Evolutionary conservation across 2,797 vertebrate species (phyloP).

Genomic region (Antennarius maculatus): DNA sequence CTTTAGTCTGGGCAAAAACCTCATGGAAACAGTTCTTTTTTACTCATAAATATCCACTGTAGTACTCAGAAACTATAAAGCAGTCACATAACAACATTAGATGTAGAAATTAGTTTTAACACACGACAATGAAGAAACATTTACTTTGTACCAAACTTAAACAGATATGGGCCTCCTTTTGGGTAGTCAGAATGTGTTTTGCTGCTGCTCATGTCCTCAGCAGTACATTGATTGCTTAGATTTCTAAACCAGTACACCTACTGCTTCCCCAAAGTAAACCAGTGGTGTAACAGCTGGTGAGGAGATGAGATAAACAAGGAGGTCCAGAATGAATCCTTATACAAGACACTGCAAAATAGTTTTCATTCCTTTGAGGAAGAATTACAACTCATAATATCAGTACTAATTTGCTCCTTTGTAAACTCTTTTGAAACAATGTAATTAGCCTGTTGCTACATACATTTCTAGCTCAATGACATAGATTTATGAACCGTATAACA

Average conservation of each 20-base stretch:
- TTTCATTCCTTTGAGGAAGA: conserved; percentile 38
- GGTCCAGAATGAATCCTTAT: conserved; percentile 37
- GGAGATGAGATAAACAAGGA: conserved; percentile 37
- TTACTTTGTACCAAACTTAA: too few relatives aligned
- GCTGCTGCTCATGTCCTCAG: too few relatives aligned
- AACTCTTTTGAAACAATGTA: conserved; percentile 2
- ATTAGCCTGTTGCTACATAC: conserved; percentile 8
- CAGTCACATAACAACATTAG: too few relatives aligned
- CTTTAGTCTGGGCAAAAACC: too few relatives aligned
- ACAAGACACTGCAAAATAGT: conserved; percentile 28
- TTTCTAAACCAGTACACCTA: neutral
- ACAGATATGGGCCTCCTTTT: neutral
- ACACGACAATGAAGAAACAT: too few relatives aligned
- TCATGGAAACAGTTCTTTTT: too few relatives aligned
- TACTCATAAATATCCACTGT: too few relatives aligned
- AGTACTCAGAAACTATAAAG: too few relatives aligned
- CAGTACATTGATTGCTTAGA: neutral
- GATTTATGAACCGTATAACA: neutral
- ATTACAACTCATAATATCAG: conserved; percentile 43
- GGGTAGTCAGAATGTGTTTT: neutral
- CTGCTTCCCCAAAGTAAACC: neutral
- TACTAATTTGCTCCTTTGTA: conserved; percentile 29
- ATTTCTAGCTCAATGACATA: neutral
- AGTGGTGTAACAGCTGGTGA: conserved; percentile 1
- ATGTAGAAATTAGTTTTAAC: too few relatives aligned